Conservation (phyloP, 2,797 vertebrate species). For the Pseudomugil tenellus region DNA sequence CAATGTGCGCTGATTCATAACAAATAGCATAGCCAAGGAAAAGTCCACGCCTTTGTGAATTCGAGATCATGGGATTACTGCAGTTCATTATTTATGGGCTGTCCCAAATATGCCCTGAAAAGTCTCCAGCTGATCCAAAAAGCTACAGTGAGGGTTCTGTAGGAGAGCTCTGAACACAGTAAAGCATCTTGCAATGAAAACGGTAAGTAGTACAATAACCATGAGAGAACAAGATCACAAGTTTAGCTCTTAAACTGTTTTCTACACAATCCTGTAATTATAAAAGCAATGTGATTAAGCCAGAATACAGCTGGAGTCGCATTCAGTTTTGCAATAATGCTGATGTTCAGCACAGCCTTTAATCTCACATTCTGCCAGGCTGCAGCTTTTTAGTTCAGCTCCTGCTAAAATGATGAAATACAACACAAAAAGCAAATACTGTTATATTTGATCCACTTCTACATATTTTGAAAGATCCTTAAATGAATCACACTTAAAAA, state of each 20-base stretch:
- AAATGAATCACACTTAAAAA: not conserved
- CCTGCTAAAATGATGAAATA: not conserved
- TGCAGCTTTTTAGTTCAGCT: not conserved
- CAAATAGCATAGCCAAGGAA: no score
- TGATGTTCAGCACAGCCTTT: not conserved
- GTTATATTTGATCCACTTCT: not conserved
- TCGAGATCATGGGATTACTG: no score
- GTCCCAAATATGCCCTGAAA: no score
- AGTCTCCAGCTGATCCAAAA: no score
- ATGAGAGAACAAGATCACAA: conserved; percentile 7
- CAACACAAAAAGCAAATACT: not conserved
- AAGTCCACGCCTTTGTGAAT: no score
- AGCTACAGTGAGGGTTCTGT: no score
- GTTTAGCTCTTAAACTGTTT: not conserved
- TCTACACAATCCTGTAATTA: not conserved
- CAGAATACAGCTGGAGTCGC: not conserved
- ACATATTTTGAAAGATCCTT: not conserved
- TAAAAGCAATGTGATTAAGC: not conserved
- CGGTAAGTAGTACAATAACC: not conserved
- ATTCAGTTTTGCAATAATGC: not conserved
- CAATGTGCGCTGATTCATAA: no score
- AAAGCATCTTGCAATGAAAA: not conserved
- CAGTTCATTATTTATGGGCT: no score
- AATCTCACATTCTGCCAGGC: not conserved
- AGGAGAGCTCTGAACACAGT: no score